Evolutionary conservation across 2,888 invertebrate species (phyloP), one percentile per base, ranked within the genome.

Genomic region (Brachyptera putata): DNA sequence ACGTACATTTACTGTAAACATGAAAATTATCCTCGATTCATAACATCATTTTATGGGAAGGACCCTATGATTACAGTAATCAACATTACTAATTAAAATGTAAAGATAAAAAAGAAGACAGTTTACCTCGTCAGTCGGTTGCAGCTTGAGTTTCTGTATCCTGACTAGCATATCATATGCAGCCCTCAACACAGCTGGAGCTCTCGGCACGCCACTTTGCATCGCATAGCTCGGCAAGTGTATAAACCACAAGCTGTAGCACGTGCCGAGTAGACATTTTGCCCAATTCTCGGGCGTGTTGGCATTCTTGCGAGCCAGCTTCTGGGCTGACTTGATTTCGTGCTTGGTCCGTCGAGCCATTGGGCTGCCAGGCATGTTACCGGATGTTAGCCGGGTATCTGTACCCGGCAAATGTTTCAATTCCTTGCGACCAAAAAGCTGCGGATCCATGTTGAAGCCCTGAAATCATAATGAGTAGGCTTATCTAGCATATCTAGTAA

Each of bases 171-270:
- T 77, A 70, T 94, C 91, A 71, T 91, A 95, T 0, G 95, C 95
- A 60, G 84, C 79, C 53, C 89, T 82, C 50, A 96, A 74, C 0
- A 84, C 82, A 1, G 88, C 85, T 66, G 89, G 87, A 67, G 89
- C 87, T 70, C 86, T 88, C 70, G 36, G 76, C 37, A 41, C 39
- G 18, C 58, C 79, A 67, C 80, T 83, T 72, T 83, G 77, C 71
- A 79, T 81, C 69, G 85, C 78, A 86, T 89, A 75, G 56, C 96
- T 91, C 21, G 99, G 98, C 66, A 99, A 79, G 68, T 95, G 89
- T 69, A 98, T 85, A 75, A 98, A 99, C 86, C 99, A 98, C 24
- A 99, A 80, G 36, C 97, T 93, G 72, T 91, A 92, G 71, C 92
- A 93, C 1, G 93, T 89, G 36, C 90, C 89, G 5, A 93, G 80